Evolutionary conservation across 2,888 invertebrate genomes (phyloP), one percentile per base, ranked within the genome.

Genomic region (Leucozona laternaria): DNA sequence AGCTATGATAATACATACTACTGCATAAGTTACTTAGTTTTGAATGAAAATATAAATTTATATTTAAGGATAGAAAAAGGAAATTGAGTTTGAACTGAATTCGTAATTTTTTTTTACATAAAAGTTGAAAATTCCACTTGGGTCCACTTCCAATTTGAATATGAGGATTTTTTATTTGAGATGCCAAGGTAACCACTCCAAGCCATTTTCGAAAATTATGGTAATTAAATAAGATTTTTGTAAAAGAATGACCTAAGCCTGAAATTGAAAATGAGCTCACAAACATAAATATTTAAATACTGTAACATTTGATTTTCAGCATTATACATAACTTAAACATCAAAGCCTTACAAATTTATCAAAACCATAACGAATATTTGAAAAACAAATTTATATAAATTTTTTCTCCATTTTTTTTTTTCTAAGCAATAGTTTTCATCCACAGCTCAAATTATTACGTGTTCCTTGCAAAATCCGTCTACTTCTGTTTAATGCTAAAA

Each of bases 381-480:
- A 13, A 53, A 31, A 17, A 43, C 5, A 28, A 70, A n/a, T 50
- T 5, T 81, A 20, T 15, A 8, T 57, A 31, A 13, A 25, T n/a
- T 17, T 8, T 7, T 70, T 40, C 22, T 4, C 20, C 15, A 13
- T 37, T 22, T 53, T 48, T 22, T 22, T 22, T 15, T 53, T 7
- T 25, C 37, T 79, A 60, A 77, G 57, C 43, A 22, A 13, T 17
- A 66, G 37, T 68, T 79, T 86, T 55, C n/a, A 64, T 86, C 15
- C 79, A 20, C 87, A 87, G 87, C 87, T 83, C 83, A 87, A 87
- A 83, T 77, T 87, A 88, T 88, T 88, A 80, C 89, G 90, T 90
- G 91, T 91, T 91, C 91, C 91, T 91, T 89, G 89, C 89, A 90
- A 89, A 90, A 90, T 91, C 91, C 91, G 91, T 91, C 91, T 90